Conservation (phyloP, 2,797 vertebrate species). For the Gallirallus australis region DNA sequence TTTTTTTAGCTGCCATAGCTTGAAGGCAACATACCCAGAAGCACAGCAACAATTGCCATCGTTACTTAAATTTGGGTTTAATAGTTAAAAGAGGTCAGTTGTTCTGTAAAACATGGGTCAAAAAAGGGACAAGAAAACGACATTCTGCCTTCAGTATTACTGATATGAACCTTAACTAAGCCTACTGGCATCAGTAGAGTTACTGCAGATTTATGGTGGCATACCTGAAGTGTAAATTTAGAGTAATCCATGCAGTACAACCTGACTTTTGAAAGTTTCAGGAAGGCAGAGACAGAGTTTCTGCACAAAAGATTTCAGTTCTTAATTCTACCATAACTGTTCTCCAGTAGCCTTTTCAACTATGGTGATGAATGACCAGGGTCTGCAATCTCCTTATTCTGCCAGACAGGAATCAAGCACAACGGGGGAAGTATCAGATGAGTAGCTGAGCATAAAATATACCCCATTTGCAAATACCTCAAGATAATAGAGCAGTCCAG, state of each 20-base stretch:
- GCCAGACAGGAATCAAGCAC: neutral
- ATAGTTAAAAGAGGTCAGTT: neutral
- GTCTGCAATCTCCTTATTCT: neutral
- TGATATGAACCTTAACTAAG: neutral
- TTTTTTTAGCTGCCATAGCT: constrained; percentile 32
- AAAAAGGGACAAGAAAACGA: neutral
- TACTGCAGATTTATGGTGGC: neutral
- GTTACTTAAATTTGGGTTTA: constrained; percentile 39
- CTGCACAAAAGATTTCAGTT: neutral
- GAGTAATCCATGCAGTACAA: neutral
- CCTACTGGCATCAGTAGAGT: neutral
- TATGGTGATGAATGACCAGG: neutral
- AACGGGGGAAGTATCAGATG: neutral
- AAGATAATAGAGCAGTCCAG: neutral
- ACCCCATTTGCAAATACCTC: neutral
- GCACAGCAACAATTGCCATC: constrained; percentile 23
- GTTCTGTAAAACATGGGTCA: neutral
- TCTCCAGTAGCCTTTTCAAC: constrained; percentile 2
- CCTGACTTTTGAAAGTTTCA: neutral
- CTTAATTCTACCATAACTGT: neutral
- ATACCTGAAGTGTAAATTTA: neutral
- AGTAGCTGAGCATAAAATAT: neutral
- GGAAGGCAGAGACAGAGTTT: neutral
- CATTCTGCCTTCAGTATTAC: neutral
- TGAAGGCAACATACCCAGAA: constrained; percentile 28